A percentile compares a stretch with the other conserved stretches of the same genome.
Conservation (phyloP, 2,113 vertebrate species). For the Neofelis nebulosa region DNA sequence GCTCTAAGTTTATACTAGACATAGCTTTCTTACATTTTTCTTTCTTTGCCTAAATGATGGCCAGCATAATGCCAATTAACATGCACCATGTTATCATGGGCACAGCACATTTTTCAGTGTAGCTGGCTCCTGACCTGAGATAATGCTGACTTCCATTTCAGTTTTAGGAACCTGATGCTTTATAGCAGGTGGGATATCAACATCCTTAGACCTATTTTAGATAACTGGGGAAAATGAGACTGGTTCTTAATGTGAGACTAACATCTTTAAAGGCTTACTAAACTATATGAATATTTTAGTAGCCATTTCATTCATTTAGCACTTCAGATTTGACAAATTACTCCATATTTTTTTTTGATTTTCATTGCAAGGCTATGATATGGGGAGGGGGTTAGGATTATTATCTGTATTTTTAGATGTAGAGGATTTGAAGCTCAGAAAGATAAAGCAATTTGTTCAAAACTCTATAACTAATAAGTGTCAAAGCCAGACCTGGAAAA, state of each 20-base stretch:
- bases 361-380: not conserved
- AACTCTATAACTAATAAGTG: not conserved
- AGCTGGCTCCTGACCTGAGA: not conserved
- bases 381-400: not conserved
- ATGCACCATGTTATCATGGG: not conserved
- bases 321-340: not conserved
- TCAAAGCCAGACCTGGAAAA: not conserved
- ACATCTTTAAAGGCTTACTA: not conserved
- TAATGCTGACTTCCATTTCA: conserved; percentile 36
- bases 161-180: not conserved
- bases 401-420: conserved; percentile 22
- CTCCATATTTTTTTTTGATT: conserved; percentile 34
- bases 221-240: not conserved
- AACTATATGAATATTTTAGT: not conserved
- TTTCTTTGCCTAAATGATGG: not conserved
- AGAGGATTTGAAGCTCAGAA: conserved; percentile 33
- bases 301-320: conserved; percentile 43
- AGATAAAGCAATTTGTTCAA: not conserved
- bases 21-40: not conserved
- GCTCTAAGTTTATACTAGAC: not conserved
- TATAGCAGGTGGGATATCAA: not conserved
- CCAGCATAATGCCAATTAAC: conserved; percentile 12
- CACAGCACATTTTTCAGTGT: not conserved
- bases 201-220: not conserved
- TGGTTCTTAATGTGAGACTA: not conserved